Evolutionary conservation across 2,888 invertebrate species (phyloP), one percentile per base, ranked within the genome.

Genomic region (Phoronis australis): DNA sequence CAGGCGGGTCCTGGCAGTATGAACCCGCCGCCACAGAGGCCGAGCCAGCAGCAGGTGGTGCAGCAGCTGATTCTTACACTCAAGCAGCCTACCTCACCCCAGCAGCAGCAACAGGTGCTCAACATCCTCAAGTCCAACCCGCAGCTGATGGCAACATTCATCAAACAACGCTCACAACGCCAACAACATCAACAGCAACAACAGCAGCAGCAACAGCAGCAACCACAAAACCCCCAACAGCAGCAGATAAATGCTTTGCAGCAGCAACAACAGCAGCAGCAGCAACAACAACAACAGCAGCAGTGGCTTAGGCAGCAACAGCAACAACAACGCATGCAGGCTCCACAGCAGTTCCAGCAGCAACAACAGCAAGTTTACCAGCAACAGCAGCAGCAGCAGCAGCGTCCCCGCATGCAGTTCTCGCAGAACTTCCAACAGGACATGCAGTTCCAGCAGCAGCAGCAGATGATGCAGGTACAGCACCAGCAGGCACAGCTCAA

Each of bases 61-160:
- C 73, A 76, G 44, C 77, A 91, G 76, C 84, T 96, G 22, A 87
- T 95, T 84, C 86, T 87, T 66, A 92, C 92, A 52, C 82, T 97
- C 46, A 85, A 90, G 64, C 90, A 89, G 64, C 93, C 94, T 46
- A 87, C 87, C 64, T 87, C 90, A 43, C 88, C 88, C 59, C 91
- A 94, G 71, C 94, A 95, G 73, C 94, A 95, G 71, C 87, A 87
- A 71, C 88, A 90, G 78, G 72, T 80, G 85, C 81, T 94, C 55
- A 85, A 87, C 68, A 91, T 95, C 69, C 83, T 95, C 57, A 93
- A 93, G 78, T 87, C 88, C 58, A 92, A 94, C 80, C 95, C 95
- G 37, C 90, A 90, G 65, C 82, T 96, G 42, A 94, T 95, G 91
- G 91, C 93, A 48, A 91, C 93, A 47, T 92, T 92, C 73, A 88